phyloP scores from a whole-genome alignment of 2,113 vertebrate species.

The Monarcha castaneiventris region DNA sequence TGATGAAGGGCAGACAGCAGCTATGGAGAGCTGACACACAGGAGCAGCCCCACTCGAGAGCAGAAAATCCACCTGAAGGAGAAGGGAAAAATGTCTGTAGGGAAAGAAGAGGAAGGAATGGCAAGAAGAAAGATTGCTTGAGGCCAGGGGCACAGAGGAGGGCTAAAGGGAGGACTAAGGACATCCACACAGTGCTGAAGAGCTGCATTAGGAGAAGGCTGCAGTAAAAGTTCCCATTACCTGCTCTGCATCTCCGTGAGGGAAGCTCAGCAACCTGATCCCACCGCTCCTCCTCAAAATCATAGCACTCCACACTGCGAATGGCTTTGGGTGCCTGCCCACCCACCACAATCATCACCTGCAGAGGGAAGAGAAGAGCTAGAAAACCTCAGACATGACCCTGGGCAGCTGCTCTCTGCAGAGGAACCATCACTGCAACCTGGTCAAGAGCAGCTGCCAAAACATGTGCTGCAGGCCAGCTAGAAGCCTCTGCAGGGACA shows the following conservation, averaged over 20 bases:
- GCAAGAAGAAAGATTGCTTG: neutral
- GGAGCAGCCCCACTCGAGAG: neutral
- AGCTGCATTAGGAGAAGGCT: neutral
- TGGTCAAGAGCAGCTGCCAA: neutral
- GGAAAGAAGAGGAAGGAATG: neutral
- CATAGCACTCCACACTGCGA: conserved; percentile 94
- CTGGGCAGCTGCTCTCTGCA: neutral
- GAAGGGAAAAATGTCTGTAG: neutral
- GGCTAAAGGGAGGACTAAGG: neutral
- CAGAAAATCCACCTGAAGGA: neutral
- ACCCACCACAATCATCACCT: conserved; percentile 98
- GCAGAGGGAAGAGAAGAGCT: conserved; percentile 19
- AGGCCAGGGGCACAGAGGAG: neutral
- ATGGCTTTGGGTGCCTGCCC: conserved; percentile 97
- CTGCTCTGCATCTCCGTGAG: conserved; percentile 91
- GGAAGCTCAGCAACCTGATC: conserved; percentile 94
- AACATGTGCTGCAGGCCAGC: neutral
- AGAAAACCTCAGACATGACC: neutral
- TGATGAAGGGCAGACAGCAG: neutral
- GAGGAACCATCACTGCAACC: neutral
- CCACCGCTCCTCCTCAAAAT: conserved; percentile 95
- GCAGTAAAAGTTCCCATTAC: conserved; percentile 48
- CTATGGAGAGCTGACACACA: neutral
- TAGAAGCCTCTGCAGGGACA: neutral
- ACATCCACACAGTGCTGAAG: neutral